phyloP scores from a whole-genome alignment of 2,888 invertebrate species.

The Sarcophaga rosellei region DNA sequence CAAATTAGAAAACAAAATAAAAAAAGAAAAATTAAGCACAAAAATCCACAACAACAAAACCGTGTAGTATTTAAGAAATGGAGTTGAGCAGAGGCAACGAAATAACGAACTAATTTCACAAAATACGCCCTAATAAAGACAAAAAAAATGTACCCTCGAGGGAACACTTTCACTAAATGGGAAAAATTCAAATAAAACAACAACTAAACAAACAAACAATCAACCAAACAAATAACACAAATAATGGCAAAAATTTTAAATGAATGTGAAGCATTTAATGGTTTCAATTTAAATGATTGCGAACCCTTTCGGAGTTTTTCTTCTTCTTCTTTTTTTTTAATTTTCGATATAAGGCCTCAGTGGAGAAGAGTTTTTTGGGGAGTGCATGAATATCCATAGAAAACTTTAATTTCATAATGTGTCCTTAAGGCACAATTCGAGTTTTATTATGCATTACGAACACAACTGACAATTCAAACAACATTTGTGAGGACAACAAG shows the following conservation, averaged over 20 bases:
- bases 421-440: slow-evolving; percentile 59
- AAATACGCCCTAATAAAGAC: slow-evolving; percentile 23
- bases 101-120: slow-evolving; percentile 21
- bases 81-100: neutral
- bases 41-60: neutral
- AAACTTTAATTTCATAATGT: slow-evolving; percentile 59
- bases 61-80: neutral
- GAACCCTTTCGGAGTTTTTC: slow-evolving; percentile 52
- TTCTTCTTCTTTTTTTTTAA: slow-evolving; percentile 1
- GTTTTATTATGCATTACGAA: slow-evolving; percentile 20
- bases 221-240: slow-evolving; percentile 41
- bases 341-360: slow-evolving; percentile 4
- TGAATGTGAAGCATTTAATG: slow-evolving; percentile 61
- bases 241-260: slow-evolving; percentile 14
- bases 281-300: slow-evolving; percentile 47
- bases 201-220: slow-evolving; percentile 1
- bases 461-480: neutral
- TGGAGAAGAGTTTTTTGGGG: neutral
- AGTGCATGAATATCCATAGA: neutral
- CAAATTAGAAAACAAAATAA: slow-evolving; percentile 9
- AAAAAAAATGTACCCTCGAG: slow-evolving; percentile 67
- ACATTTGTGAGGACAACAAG: neutral
- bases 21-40: neutral
- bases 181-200: slow-evolving; percentile 47
- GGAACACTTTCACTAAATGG: slow-evolving; percentile 75